phyloP scores from a whole-genome alignment of 2,797 vertebrate genomes.

The Scolopax bukidnonensis region DNA sequence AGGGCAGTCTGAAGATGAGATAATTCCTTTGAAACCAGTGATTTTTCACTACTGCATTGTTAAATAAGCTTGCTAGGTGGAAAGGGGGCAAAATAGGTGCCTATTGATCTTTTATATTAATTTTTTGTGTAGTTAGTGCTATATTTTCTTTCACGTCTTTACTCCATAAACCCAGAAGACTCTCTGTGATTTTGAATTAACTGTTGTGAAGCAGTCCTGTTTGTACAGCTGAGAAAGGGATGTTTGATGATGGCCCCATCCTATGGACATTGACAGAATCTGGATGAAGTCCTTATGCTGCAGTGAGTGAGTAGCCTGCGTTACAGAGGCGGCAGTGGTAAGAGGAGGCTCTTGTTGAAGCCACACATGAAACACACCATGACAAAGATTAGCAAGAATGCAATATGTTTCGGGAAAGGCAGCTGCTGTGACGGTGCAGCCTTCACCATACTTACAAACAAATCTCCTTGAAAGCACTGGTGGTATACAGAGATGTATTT shows the following conservation, averaged over 20 bases:
- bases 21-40: neutral
- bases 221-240: neutral
- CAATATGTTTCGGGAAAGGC: neutral
- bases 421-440: neutral
- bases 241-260: neutral
- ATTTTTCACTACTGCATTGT: neutral
- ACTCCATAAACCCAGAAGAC: neutral
- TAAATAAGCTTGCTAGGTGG: neutral
- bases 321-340: neutral
- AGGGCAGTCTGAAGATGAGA: neutral
- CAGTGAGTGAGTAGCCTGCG: neutral
- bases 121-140: neutral
- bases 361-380: rapidly evolving
- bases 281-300: neutral
- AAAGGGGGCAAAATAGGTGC: neutral
- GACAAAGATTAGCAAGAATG: neutral
- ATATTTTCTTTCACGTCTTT: neutral
- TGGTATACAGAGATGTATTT: neutral
- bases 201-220: neutral
- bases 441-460: neutral
- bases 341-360: neutral
- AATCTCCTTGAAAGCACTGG: neutral
- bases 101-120: neutral
- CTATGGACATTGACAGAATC: neutral
- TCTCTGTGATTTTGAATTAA: neutral